Base-by-base conservation (phyloP, 2,113 vertebrate species). In the Callorhinus ursinus region DNA sequence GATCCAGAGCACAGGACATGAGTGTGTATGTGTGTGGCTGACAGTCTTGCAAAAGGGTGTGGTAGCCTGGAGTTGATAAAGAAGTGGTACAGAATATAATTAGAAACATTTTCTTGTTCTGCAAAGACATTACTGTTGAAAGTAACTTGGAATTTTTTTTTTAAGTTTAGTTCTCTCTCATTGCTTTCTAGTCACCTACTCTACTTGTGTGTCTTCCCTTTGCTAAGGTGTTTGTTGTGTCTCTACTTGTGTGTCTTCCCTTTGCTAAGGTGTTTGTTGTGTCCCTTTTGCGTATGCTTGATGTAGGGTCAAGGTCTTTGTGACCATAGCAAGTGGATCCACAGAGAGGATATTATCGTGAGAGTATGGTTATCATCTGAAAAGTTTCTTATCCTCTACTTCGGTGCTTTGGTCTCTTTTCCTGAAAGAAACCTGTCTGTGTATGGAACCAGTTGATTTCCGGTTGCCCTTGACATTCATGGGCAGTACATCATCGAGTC, bases 41-140 rank as follows among this genome's bases (percentile, higher is more conserved):
- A 19, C 49, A 39, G 63, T 59, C 90, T 42, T 67, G 77, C 82
- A 19, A 63, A 65, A 80, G 49, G 46, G 61, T 69, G 4, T 84
- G 81, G n/a, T 76, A 39, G 55, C 61, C 57, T 49, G 21, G 42
- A 93, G 51, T 51, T 51, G 88, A 55, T 93, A 65, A 67, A 46
- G n/a, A 90, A 36, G 39, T 49, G n/a, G 46, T 51, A 15, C 51
- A 83, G 39, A 33, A 15, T 36, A 3, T 72, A 57, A 36, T 65
- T 94, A 61, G 79, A 36, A 87, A 93, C 71, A 33, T 77, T 69
- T 79, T 76, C 19, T 82, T 80, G n/a, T 93, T 87, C 61, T 96
- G 39, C 88, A 96, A 90, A 93, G 92, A 91, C 26, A 26, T 21
- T 46, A 31, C 26, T 77, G 7, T 69, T 87, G 61, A 77, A 93